Evolutionary conservation across 2,888 invertebrate species (phyloP), one percentile per base, ranked within the genome.

Genomic region (Autographa pulchrina): DNA sequence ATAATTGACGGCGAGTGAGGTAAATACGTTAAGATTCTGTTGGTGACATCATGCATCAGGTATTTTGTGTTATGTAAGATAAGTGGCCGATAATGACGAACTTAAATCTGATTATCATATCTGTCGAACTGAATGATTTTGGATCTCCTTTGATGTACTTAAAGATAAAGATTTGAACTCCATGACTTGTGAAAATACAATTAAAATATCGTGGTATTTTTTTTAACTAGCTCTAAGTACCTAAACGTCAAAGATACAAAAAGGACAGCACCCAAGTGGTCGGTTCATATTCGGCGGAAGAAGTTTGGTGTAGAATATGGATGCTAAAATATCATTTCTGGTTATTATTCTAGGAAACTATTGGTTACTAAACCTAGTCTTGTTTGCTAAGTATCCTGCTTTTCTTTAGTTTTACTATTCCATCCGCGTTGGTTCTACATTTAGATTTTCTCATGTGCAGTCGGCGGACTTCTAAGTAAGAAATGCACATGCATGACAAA

Each of bases 1-100:
- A 52, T 31, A 58, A 70, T 65, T 65, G 59, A 11, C 2, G 3
- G 11, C n/a, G 13, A 78, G 70, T 64, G 65, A 68, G 70, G 74
- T 74, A 74, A 81, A 69, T 25, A 38, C 9, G 20, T 54, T 18
- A n/a, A n/a, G 18, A 41, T 67, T 59, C 62, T 25, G 32, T 61
- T 20, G 25, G 60, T 41, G 5, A 5, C 25, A 13, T 20, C 20
- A 25, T 20, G 13, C 20, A 13, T 8, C 13, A 11, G 54, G 5
- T 25, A 20, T 25, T 56, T 25, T 25, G 13, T 20, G 13, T 20
- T 9, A 35, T 35, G 35, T 38, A 11, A 38, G 38, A 38, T 48
- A 48, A 48, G n/a, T n/a, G n/a, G 5, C n/a, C n/a, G 48, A 48
- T 48, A 43, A 48, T 48, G 48, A 6, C 7, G n/a, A 48, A 7